A percentile compares a stretch with the other conserved stretches of the same genome.
phyloP scores from a whole-genome alignment of 2,888 invertebrate species.

The Pristionchus entomophagus region DNA sequence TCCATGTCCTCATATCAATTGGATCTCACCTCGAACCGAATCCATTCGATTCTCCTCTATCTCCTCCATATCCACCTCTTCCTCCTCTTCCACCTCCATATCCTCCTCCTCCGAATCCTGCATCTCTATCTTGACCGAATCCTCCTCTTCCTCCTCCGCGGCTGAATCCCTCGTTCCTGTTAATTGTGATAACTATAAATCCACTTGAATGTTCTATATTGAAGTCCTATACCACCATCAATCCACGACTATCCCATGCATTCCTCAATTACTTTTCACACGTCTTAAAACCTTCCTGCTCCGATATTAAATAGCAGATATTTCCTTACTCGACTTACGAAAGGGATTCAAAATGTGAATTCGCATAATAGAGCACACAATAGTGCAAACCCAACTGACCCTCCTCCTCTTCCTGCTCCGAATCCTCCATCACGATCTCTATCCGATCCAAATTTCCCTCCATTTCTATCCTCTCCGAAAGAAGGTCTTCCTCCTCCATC shows the following conservation, averaged over 20 bases:
- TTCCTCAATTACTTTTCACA: no score
- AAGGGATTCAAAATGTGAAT: no score
- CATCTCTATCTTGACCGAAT: background rate
- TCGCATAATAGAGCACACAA: no score
- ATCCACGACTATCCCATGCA: no score
- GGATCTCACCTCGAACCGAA: background rate
- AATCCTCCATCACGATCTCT: constrained; percentile 30
- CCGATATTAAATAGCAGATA: no score
- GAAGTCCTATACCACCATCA: no score
- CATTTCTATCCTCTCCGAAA: constrained; percentile 14
- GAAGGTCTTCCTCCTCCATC: background rate
- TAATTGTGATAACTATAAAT: no score
- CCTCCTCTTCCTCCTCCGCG: constrained; percentile 38
- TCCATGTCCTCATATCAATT: background rate
- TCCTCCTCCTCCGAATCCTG: background rate
- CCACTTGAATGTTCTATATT: no score
- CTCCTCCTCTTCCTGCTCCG: background rate
- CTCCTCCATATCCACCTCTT: background rate
- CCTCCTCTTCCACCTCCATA: constrained; percentile 20
- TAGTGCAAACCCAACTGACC: background rate
- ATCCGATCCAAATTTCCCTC: background rate
- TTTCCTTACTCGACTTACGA: no score
- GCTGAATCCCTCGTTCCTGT: background rate
- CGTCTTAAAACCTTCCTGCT: no score
- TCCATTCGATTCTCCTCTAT: background rate